Base-by-base conservation (phyloP, 2,113 vertebrate species). In the Strix aluco region DNA sequence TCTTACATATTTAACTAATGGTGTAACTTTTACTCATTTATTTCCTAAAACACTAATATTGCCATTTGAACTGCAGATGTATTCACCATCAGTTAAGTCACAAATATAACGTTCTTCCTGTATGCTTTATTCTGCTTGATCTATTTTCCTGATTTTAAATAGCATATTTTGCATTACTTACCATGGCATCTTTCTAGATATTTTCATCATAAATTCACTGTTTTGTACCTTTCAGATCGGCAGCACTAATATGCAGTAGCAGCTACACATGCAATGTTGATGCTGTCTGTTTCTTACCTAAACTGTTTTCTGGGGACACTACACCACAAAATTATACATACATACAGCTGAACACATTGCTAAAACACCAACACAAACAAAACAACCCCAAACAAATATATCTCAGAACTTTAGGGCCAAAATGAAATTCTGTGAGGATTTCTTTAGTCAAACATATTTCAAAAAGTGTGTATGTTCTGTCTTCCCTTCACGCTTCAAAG, bases 211-310 rank as follows among this genome's bases (percentile, higher is more conserved):
- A 67, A 73, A 67, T 58, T 70, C 46, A 63, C 42, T 66, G 46
- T 51, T 92, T 77, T 54, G 6, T 44, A 54, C 5, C 30, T 32
- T 70, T 74, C 58, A 92, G 55, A 91, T 25, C 70, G 52, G 40
- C 13, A 74, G 46, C 27, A 86, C 51, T 88, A 88, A 88, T 62
- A 70, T 17, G 78, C 34, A 58, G 49, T 57, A 75, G 55, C 82
- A 93, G 40, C 46, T 77, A 29, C 22, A 49, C 25, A 38, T 32
- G 36, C 74, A 91, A 23, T 8, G 55, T 59, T 81, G 67, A 81
- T 78, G 58, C 46, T 92, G 94, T 66, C 36, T 52, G 34, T 57
- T 95, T 93, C 79, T 69, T 88, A 54, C 27, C 40, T 86, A 59
- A 92, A 72, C 54, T 27, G 23, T 75, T 90, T 92, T 21, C 52